Base-by-base conservation (phyloP, 2,888 invertebrate genomes). In the Idaea dimidiata region DNA sequence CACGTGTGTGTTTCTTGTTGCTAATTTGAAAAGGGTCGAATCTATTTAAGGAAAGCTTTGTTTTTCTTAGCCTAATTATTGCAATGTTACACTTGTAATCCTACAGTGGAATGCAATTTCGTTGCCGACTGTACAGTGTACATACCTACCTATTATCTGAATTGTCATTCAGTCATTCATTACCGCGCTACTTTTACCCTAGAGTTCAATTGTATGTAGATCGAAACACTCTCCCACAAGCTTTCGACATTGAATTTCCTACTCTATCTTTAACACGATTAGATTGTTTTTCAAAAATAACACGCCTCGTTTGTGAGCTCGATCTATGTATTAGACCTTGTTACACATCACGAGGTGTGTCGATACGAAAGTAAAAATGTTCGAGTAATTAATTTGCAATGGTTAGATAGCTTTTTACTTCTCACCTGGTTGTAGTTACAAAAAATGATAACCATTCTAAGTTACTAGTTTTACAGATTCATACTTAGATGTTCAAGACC, bases 301-400 rank as follows among this genome's bases (percentile, higher is more conserved):
- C 82, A 81, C 81, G 74, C 79, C 81, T 82, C 83, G 78, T 77
- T 77, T 1, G 87, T 91, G 91, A 82, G 82, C 91, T 85, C 79
- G 88, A 83, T 91, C 91, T 91, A 88, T 88, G 71, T 73, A 77
- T 72, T 81, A 91, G 91, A 91, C 85, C 90, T 84, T 87, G 90
- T 86, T 87, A 85, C 91, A 91, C 83, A 71, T 79, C 72, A 79
- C 79, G 87, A 86, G 87, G 83, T 78, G 83, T 80, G 82, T 71
- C 74, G 67, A 72, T 72, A 79, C 68, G 67, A 74, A 75, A 72
- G 75, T 75, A 73, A 72, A 72, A 77, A 87, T 80, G 86, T 88
- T 73, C 69, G 69, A 72, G 86, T 77, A 17, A 88, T 81, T 83
- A 74, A 78, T 88, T 88, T 84, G 86, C 84, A 81, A 8, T 83